Percentiles rank a stretch among this genome's conserved stretches.
Evolutionary conservation across 2,888 invertebrate species (phyloP).

Genomic region (Anaspis maculata): DNA sequence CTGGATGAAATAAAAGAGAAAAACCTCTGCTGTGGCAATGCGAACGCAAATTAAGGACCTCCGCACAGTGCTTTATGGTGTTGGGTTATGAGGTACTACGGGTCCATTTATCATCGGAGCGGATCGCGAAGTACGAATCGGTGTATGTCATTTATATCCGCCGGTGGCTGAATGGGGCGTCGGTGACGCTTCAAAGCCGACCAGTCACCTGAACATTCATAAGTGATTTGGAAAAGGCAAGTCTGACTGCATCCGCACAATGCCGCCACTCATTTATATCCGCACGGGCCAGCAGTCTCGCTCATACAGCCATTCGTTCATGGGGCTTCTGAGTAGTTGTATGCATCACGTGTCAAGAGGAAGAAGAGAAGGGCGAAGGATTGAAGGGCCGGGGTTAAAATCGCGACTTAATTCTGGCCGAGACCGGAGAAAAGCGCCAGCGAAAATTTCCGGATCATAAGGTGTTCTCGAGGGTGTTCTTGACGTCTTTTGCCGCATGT

Average conservation of each 20-base stretch:
- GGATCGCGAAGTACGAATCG: constrained; percentile 30
- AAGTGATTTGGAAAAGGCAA: constrained; percentile 26
- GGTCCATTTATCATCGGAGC: too few relatives aligned
- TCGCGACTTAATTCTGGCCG: neutral
- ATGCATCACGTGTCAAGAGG: neutral
- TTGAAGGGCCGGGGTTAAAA: neutral
- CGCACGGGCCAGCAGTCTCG: constrained; percentile 16
- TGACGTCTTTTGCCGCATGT: too few relatives aligned
- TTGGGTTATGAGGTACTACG: too few relatives aligned
- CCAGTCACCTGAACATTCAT: constrained; percentile 35
- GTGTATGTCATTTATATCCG: constrained; percentile 33
- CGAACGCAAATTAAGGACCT: too few relatives aligned
- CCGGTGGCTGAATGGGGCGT: constrained; percentile 23
- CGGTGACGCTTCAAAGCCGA: constrained; percentile 18
- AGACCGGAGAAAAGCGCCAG: neutral
- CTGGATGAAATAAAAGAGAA: too few relatives aligned
- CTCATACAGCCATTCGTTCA: constrained; percentile 20
- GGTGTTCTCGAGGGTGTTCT: too few relatives aligned
- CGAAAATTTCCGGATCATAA: too few relatives aligned
- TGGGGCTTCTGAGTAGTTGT: neutral
- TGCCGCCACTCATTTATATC: constrained; percentile 21
- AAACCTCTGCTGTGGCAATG: too few relatives aligned
- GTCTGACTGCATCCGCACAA: constrained; percentile 20
- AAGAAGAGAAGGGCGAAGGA: too few relatives aligned
- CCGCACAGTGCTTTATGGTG: too few relatives aligned